Evolutionary conservation across 1,140 invertebrate genomes (phyloP).

Genomic region (Sweltsa coloradensis): DNA sequence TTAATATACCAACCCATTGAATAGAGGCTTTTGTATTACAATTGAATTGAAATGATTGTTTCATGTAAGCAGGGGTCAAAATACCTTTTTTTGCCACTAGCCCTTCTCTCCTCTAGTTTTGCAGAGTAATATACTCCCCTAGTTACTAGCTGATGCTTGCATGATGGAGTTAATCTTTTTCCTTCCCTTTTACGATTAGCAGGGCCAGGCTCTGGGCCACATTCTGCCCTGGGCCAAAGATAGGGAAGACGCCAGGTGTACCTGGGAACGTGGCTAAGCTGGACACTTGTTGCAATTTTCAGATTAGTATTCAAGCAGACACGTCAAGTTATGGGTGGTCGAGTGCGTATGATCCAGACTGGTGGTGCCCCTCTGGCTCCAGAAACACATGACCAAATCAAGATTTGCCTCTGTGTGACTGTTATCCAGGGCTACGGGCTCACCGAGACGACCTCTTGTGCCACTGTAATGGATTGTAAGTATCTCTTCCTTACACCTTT

Average conservation of each 20-base stretch:
- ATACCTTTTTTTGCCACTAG: neutral
- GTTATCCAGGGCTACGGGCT: slow-evolving; percentile 93
- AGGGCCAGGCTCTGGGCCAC: no score
- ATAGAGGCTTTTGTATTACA: no score
- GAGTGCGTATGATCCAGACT: slow-evolving; percentile 70
- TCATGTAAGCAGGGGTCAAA: no score
- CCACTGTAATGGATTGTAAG: slow-evolving; percentile 75
- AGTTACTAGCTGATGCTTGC: no score
- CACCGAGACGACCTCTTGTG: slow-evolving; percentile 91
- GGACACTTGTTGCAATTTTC: slow-evolving; percentile 21
- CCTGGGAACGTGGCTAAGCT: neutral
- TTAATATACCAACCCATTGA: no score
- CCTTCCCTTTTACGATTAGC: no score
- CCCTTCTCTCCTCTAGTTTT: neutral
- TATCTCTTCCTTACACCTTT: slow-evolving; percentile 17
- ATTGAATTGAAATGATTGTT: no score
- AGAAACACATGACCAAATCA: slow-evolving; percentile 90
- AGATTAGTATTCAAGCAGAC: slow-evolving; percentile 68
- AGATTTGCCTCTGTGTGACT: slow-evolving; percentile 81
- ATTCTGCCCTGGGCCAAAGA: no score
- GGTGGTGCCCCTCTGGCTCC: slow-evolving; percentile 93
- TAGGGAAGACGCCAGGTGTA: neutral
- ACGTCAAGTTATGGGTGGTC: slow-evolving; percentile 71
- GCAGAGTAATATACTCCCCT: no score
- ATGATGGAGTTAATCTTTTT: no score